Evolutionary conservation across 64 coral and sea anemone genomes (phyloP), one percentile per base, ranked within the genome.

Genomic region (Montipora cactus): DNA sequence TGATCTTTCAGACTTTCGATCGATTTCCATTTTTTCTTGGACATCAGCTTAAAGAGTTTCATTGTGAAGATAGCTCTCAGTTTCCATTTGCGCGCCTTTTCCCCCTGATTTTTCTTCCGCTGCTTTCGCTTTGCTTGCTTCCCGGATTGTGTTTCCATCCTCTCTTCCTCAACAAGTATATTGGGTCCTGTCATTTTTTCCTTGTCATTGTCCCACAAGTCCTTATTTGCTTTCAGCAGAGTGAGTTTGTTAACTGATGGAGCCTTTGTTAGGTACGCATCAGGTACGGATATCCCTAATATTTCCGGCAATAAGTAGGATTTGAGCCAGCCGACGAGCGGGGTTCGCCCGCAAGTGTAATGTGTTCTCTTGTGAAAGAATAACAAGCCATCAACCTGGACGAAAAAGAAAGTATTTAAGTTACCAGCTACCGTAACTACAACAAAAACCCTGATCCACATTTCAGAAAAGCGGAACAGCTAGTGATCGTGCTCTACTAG

Each of bases 351-450:
- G 50, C 87, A 93, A 3, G 84, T 83, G 48, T 99, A 99, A 81
- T 99, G 97, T 14, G 95, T 89, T 67, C 95, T 67, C 71, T 99
- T 99, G 59, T 99, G 97, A 74, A 94, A 99, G 94, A 99, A 99
- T 12, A 99, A 78, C 78, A 99, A 52, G 4, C 97, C 97, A 87
- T 99, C 97, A 28, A 99, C 91, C 97, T 99, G 51, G 75, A 49
- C 77, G 3, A 77, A 74, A 5, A 89, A 25, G 3, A 53, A 19
- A 49, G 45, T 25, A 25, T 25, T 25, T 25, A 76, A 71, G 5
- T 3, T 13, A 77, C 19, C 48, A 25, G 51, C 7, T 16, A 58
- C 7, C 25, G 50, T 45, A 23, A 28, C 9, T 73, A 52, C 2
- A 66, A 66, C 23, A 25, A 25, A 25, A 25, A 25, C 23, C 23